phyloP scores from a whole-genome alignment of 2,797 vertebrate genomes.

The Hippoglossus hippoglossus region DNA sequence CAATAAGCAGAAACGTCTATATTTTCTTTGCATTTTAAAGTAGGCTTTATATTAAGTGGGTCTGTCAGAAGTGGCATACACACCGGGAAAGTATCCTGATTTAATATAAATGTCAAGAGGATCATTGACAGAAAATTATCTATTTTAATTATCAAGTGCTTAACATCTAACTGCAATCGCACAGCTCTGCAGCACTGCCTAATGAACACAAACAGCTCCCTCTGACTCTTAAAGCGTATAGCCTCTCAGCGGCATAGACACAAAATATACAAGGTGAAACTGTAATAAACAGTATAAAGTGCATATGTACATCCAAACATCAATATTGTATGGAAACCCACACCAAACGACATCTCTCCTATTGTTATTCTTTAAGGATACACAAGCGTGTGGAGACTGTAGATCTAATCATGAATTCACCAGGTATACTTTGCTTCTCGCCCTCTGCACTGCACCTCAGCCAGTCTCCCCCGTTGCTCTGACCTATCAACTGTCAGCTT shows the following conservation, averaged over 20 bases:
- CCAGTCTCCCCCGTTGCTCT: background rate
- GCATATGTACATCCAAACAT: too few relatives aligned
- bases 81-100: conserved; percentile 3
- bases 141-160: too few relatives aligned
- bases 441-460: conserved; percentile 26
- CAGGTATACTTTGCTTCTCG: background rate
- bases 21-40: background rate
- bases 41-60: background rate
- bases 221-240: too few relatives aligned
- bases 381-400: background rate
- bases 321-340: too few relatives aligned
- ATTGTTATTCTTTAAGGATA: background rate
- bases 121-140: background rate
- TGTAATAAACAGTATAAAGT: too few relatives aligned
- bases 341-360: background rate
- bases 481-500: conserved; percentile 17
- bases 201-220: too few relatives aligned
- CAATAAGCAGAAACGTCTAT: too few relatives aligned
- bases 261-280: too few relatives aligned
- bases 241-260: too few relatives aligned
- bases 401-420: conserved; percentile 5
- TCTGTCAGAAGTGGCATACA: background rate
- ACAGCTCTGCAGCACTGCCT: too few relatives aligned
- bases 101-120: conserved; percentile 3
- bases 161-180: too few relatives aligned